phyloP scores from a whole-genome alignment of 2,113 vertebrate species.

The Excalfactoria chinensis region DNA sequence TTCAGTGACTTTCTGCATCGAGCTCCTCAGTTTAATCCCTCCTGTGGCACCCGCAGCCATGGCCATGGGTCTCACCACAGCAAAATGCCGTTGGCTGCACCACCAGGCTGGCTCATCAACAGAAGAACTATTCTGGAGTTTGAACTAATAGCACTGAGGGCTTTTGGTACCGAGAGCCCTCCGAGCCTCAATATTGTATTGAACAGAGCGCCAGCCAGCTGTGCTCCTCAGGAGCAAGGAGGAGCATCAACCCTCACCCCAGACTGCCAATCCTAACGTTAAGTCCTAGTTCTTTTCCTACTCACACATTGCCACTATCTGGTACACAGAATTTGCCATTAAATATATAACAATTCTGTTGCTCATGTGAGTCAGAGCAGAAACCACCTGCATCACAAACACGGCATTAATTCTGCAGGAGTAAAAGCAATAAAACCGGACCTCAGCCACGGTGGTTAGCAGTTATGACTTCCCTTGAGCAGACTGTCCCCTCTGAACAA shows the following conservation, averaged over 20 bases:
- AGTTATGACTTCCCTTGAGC: slow-evolving; percentile 32
- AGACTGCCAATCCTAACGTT: neutral
- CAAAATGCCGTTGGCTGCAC: neutral
- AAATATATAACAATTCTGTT: neutral
- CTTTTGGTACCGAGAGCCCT: neutral
- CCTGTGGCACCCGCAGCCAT: neutral
- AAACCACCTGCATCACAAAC: slow-evolving; percentile 48
- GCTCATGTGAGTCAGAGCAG: slow-evolving; percentile 31
- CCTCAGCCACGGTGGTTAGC: neutral
- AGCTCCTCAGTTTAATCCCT: neutral
- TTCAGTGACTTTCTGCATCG: neutral
- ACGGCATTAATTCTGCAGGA: slow-evolving; percentile 21
- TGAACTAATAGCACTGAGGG: neutral
- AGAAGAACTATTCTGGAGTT: neutral
- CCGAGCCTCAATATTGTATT: neutral
- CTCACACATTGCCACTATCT: neutral
- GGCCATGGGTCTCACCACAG: neutral
- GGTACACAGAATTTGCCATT: slow-evolving; percentile 1
- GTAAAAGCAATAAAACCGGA: slow-evolving; percentile 38
- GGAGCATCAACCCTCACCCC: neutral
- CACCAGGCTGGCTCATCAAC: neutral
- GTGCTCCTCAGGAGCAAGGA: neutral
- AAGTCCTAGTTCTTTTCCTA: neutral
- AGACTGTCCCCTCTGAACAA: slow-evolving; percentile 63
- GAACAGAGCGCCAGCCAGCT: neutral